Evolutionary conservation across 2,113 vertebrate species (phyloP).

Genomic region (Gadus chalcogrammus): DNA sequence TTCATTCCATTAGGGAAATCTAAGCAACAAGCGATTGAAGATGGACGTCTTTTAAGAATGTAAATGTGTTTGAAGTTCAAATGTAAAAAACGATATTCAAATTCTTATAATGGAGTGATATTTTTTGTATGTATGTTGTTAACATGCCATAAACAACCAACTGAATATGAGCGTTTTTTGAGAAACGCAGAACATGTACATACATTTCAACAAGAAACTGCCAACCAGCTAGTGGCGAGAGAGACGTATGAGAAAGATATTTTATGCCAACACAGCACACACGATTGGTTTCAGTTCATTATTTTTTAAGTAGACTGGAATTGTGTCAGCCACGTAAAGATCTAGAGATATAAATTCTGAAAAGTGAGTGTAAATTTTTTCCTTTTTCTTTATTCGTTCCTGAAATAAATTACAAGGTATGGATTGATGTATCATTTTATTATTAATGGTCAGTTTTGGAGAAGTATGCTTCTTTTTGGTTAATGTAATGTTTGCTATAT

Average conservation of each 20-base stretch:
- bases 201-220: slow-evolving; percentile 33
- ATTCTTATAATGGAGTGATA: slow-evolving; percentile 51
- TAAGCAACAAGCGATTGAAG: not conserved
- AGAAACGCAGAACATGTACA: slow-evolving; percentile 52
- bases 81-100: slow-evolving; percentile 52
- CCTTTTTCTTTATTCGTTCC: slow-evolving; percentile 32
- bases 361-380: slow-evolving; percentile 3
- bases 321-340: slow-evolving; percentile 22
- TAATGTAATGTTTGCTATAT: slow-evolving; percentile 41
- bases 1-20: slow-evolving; percentile 14
- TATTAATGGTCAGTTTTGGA: slow-evolving; percentile 55
- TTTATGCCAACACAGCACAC: slow-evolving; percentile 26
- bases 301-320: slow-evolving; percentile 29
- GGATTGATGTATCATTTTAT: slow-evolving; percentile 57
- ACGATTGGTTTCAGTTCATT: slow-evolving; percentile 29
- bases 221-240: slow-evolving; percentile 26
- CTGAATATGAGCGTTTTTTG: slow-evolving; percentile 22
- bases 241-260: slow-evolving; percentile 19
- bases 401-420: slow-evolving; percentile 49
- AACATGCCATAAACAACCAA: slow-evolving; percentile 37
- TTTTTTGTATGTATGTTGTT: slow-evolving; percentile 66
- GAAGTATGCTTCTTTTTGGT: slow-evolving; percentile 45
- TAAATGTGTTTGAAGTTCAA: slow-evolving; percentile 49
- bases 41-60: slow-evolving; percentile 34
- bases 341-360: slow-evolving; percentile 20